Evolutionary conservation across 2,888 invertebrate genomes (phyloP), one percentile per base, ranked within the genome.

Genomic region (Mesochorus sp.): DNA sequence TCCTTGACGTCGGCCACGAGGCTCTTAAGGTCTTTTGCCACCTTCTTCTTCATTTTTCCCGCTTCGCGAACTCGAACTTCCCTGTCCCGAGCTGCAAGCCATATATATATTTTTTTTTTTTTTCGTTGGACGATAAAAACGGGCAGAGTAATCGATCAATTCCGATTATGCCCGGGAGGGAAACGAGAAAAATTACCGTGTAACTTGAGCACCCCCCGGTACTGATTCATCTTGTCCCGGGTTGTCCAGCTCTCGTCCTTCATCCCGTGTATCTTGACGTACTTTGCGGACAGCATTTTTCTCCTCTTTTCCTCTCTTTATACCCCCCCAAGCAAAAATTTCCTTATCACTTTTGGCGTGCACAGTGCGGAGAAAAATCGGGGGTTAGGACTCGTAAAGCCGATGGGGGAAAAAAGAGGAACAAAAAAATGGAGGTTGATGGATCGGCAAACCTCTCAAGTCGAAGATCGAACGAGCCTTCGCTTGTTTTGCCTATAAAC

Each of bases 161-260:
- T n/a, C n/a, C n/a, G n/a, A n/a, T n/a, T n/a, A n/a, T n/a, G n/a
- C n/a, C n/a, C n/a, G n/a, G n/a, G 47, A 47, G 21, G 10, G 21
- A 21, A 19, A 21, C 6, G 3, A 34, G 6, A 67, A 62, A 14
- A 87, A 91, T 91, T 90, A 94, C 95, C 94, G 83, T 94, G 93
- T 67, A 95, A 91, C 86, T 94, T 94, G 31, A 94, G 93, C 31
- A 95, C 91, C 19, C 94, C 94, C 53, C 94, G 92, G 83, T 94
- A 95, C 85, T 94, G 94, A 66, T 92, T 92, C 47, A 94, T 92
- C 90, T 94, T 94, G 83, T 95, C 95, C 82, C 92, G 93, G 51
- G 93, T 93, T 1, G 93, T 92, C 95, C 95, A 95, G 87, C 93
- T 93, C 31, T 92, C 92, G 82, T 94, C 94, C 85, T 93, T 93